phyloP scores from a whole-genome alignment of 2,888 invertebrate genomes.

The Cerceris rybyensis region DNA sequence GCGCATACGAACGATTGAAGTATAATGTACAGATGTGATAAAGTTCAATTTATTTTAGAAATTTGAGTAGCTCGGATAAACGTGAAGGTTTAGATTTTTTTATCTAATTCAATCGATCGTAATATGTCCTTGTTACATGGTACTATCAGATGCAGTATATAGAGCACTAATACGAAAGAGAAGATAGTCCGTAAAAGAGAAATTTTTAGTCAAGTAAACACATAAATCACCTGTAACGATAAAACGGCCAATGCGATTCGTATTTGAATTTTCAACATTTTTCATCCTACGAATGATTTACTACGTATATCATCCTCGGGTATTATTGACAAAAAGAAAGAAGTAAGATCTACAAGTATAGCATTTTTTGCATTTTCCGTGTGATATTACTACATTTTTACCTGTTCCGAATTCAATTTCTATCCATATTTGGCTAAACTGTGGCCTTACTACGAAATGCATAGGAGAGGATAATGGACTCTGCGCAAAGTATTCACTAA shows the following conservation, averaged over 20 bases:
- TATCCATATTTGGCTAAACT: slow-evolving; percentile 35
- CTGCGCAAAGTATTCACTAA: slow-evolving; percentile 29
- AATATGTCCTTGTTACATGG: slow-evolving; percentile 9
- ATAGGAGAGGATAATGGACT: slow-evolving; percentile 46
- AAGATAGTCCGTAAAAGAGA: slow-evolving; percentile 5
- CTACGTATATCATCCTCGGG: not conserved
- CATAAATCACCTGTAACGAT: not conserved
- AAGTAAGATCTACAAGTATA: slow-evolving; percentile 9
- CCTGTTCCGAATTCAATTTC: slow-evolving; percentile 11
- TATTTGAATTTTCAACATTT: slow-evolving; percentile 31
- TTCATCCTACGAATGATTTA: slow-evolving; percentile 22
- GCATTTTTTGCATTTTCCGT: slow-evolving; percentile 47
- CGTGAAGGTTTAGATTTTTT: slow-evolving; percentile 24
- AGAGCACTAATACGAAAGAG: not conserved
- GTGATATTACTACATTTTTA: slow-evolving; percentile 3
- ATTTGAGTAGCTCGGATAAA: slow-evolving; percentile 7
- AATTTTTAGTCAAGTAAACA: slow-evolving; percentile 10
- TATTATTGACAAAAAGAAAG: slow-evolving; percentile 18
- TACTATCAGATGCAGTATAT: slow-evolving; percentile 32
- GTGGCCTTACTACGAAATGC: slow-evolving; percentile 47
- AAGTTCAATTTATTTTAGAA: slow-evolving; percentile 22
- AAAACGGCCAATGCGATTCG: slow-evolving; percentile 28
- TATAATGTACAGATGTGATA: slow-evolving; percentile 33
- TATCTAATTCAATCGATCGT: slow-evolving; percentile 22
- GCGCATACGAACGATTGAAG: slow-evolving; percentile 4